Conservation (phyloP, 1,140 invertebrate species). For the Papilio aristodemus region DNA sequence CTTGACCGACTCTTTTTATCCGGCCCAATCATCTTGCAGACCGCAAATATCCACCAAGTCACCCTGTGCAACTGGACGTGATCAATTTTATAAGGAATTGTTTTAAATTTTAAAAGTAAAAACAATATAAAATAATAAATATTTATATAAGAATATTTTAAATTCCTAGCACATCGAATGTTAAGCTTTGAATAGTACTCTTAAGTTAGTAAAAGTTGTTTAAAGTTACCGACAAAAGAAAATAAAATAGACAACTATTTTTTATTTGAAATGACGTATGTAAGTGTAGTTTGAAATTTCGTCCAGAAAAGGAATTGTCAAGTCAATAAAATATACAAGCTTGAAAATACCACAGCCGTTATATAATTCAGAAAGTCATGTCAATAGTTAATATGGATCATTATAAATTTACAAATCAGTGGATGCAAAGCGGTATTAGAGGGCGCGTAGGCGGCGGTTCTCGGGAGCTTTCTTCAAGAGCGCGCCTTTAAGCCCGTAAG, state of each 20-base stretch:
- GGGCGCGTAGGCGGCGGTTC: conserved; percentile 15
- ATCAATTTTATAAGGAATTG: neutral
- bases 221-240: too few relatives aligned
- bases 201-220: too few relatives aligned
- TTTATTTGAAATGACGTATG: too few relatives aligned
- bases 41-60: conserved; percentile 19
- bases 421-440: conserved; percentile 13
- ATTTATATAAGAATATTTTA: too few relatives aligned
- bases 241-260: too few relatives aligned
- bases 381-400: conserved; percentile 10
- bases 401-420: conserved; percentile 20
- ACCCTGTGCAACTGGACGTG: neutral
- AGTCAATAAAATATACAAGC: too few relatives aligned
- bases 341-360: neutral
- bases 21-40: conserved; percentile 6
- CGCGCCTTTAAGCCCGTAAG: conserved; percentile 8
- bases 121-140: too few relatives aligned
- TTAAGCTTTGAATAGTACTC: too few relatives aligned
- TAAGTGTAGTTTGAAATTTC: too few relatives aligned
- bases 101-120: too few relatives aligned
- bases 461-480: conserved; percentile 19
- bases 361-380: neutral
- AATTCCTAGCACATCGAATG: too few relatives aligned
- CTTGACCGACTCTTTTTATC: neutral
- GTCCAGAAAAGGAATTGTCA: too few relatives aligned